Conservation (phyloP, 2,113 vertebrate species). For the Oreochromis tanganicae region DNA sequence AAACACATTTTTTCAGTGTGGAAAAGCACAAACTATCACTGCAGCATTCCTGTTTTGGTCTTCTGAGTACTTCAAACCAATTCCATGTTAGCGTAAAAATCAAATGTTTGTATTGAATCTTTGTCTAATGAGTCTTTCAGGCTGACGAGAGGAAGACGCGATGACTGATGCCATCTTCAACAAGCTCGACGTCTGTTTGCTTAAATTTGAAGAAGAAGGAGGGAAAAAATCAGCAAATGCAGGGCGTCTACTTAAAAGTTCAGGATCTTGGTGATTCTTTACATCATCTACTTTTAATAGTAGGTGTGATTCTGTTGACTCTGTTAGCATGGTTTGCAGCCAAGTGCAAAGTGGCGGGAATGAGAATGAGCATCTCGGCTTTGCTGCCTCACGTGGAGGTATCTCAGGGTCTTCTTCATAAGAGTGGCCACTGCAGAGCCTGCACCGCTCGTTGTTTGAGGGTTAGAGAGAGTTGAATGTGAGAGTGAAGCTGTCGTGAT, state of each 20-base stretch:
- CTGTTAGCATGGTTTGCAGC: neutral
- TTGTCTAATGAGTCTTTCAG: neutral
- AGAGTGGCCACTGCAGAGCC: neutral
- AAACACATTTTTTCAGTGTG: neutral
- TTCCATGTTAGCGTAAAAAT: neutral
- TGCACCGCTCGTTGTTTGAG: neutral
- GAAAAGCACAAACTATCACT: neutral
- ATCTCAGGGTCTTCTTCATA: neutral
- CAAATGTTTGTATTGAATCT: neutral
- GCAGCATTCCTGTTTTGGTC: neutral
- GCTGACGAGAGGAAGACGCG: neutral
- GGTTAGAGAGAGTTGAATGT: neutral
- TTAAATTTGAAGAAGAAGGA: neutral
- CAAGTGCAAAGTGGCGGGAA: neutral
- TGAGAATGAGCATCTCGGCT: neutral
- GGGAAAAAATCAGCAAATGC: neutral
- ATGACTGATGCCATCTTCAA: neutral
- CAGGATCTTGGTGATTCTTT: neutral
- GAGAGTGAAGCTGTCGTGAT: neutral
- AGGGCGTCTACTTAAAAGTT: neutral
- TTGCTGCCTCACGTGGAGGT: rapidly evolving
- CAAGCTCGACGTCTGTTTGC: neutral
- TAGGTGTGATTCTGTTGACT: neutral
- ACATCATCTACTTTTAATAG: neutral
- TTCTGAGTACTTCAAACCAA: neutral